Evolutionary conservation across 2,797 vertebrate genomes (phyloP).

Genomic region (Thripadectes ignobilis): DNA sequence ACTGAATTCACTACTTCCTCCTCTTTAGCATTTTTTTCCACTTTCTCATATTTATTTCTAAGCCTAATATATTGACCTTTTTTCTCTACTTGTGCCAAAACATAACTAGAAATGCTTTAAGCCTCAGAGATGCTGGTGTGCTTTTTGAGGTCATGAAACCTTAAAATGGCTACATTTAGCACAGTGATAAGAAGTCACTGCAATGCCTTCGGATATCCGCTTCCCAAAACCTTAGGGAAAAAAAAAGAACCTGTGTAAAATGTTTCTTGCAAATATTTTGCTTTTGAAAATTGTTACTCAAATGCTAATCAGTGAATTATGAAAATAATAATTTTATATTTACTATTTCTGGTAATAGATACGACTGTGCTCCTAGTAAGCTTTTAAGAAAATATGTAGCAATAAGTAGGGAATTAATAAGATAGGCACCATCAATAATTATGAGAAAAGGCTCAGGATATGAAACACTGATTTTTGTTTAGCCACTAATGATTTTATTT

Average conservation of each 20-base stretch:
- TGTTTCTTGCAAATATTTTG: not conserved
- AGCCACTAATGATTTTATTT: not conserved
- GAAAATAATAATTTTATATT: not conserved
- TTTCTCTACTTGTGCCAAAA: not conserved
- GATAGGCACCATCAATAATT: not conserved
- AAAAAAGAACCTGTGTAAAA: not conserved
- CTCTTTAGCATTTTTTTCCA: not conserved
- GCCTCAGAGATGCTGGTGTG: not conserved
- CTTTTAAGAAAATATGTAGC: not conserved
- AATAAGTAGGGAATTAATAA: not conserved
- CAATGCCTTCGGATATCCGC: not conserved
- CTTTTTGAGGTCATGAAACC: not conserved
- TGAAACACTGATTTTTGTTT: not conserved
- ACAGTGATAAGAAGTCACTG: not conserved
- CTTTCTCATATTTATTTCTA: not conserved
- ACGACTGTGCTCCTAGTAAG: not conserved
- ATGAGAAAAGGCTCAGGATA: not conserved
- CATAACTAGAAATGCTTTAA: not conserved
- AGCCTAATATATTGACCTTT: not conserved
- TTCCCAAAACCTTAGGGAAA: not conserved
- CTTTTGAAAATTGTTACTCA: not conserved
- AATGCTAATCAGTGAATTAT: not conserved
- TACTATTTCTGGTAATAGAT: not conserved
- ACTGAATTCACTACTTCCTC: not conserved
- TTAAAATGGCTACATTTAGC: not conserved